A percentile compares a stretch with the other conserved stretches of the same genome.
Evolutionary conservation across 2,888 invertebrate genomes (phyloP).

Genomic region (Himalopsyche kuldschensis): DNA sequence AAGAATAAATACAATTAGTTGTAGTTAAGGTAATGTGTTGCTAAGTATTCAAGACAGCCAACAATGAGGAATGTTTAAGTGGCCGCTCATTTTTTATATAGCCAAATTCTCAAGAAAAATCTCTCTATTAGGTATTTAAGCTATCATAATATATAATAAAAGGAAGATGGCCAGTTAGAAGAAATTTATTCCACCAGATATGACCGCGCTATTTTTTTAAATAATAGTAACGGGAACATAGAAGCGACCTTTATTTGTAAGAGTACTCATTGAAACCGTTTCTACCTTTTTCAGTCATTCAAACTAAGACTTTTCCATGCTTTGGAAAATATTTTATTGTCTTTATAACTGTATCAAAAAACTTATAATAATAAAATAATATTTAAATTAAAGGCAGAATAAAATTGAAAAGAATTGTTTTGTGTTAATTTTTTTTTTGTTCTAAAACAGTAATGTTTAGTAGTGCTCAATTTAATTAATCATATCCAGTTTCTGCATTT

Average conservation of each 20-base stretch:
- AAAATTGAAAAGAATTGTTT: too few species aligned
- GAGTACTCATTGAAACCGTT: slow-evolving; percentile 12
- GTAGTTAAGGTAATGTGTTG: too few species aligned
- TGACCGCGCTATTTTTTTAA: not conserved
- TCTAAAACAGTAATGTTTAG: too few species aligned
- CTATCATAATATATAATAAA: too few species aligned
- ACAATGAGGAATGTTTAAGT: too few species aligned
- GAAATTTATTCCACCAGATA: not conserved
- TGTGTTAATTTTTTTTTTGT: too few species aligned
- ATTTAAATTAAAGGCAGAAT: too few species aligned
- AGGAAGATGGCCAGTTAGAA: not conserved
- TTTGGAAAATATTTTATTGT: not conserved
- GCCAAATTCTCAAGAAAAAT: too few species aligned
- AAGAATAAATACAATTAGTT: too few species aligned
- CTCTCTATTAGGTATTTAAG: not conserved
- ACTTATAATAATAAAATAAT: too few species aligned
- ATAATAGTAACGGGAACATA: slow-evolving; percentile 17
- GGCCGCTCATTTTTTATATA: too few species aligned
- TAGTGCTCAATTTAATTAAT: not conserved
- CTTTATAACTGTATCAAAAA: not conserved
- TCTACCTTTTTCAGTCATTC: not conserved
- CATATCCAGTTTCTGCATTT: not conserved
- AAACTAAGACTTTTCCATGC: not conserved
- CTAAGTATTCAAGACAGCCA: too few species aligned
- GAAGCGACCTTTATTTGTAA: slow-evolving; percentile 28